phyloP scores from a whole-genome alignment of 2,888 invertebrate species.

The Oligia fasciuncula region DNA sequence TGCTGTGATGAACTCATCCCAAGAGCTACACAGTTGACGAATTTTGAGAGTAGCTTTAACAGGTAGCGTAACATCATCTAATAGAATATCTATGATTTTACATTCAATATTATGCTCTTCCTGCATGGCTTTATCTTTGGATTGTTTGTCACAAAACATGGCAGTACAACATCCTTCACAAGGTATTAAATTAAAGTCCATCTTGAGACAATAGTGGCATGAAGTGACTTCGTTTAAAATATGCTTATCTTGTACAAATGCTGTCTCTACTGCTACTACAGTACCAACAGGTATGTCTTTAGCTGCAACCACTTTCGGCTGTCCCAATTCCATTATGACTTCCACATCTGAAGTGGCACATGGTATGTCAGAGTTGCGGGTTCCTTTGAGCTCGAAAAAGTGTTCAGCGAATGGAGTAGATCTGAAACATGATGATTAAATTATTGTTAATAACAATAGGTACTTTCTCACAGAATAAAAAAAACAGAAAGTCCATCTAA shows the following conservation, averaged over 20 bases:
- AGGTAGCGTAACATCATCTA: not conserved
- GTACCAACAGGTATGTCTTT: conserved; percentile 44
- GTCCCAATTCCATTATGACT: conserved; percentile 21
- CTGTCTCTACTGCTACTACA: conserved; percentile 36
- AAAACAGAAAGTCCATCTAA: not conserved
- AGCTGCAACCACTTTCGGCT: conserved; percentile 44
- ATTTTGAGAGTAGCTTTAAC: conserved; percentile 40
- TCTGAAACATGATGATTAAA: conserved; percentile 26
- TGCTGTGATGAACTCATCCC: conserved; percentile 52
- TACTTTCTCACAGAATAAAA: not conserved
- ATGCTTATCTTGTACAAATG: conserved; percentile 18
- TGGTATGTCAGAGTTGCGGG: conserved; percentile 32
- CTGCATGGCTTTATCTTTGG: conserved; percentile 33
- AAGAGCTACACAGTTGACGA: conserved; percentile 45
- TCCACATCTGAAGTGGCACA: conserved; percentile 43
- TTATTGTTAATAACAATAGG: not conserved
- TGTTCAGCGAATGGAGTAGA: conserved; percentile 14
- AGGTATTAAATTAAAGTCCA: conserved; percentile 41
- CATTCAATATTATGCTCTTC: conserved; percentile 46
- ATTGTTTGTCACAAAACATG: conserved; percentile 43
- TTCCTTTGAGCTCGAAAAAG: conserved; percentile 29
- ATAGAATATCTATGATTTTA: conserved; percentile 5
- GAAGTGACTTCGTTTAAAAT: not conserved
- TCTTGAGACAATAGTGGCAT: conserved; percentile 39
- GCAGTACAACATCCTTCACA: conserved; percentile 38